These are phyloP conservation scores for Drosophila bunnanda DNA, from an alignment of 2,888 invertebrate species.

Conservation along the genomic window DNA sequence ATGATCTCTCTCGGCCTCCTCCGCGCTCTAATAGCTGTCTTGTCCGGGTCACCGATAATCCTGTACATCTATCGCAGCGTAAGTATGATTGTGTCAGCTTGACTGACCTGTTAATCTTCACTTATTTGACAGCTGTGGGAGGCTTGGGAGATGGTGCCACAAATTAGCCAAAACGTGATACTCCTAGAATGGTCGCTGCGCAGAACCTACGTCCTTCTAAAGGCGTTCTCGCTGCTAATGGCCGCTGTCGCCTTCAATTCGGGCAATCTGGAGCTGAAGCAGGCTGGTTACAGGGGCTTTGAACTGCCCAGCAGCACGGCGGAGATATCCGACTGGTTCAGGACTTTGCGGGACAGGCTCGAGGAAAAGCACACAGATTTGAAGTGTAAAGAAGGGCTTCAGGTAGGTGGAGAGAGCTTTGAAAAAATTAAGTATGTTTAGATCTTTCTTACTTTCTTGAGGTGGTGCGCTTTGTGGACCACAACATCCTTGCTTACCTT, in stretches of 20 bases:
- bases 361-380: slow-evolving; percentile 44
- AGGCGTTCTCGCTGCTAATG: slow-evolving; percentile 53
- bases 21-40: slow-evolving; percentile 45
- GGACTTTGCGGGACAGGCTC: slow-evolving; percentile 43
- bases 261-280: slow-evolving; percentile 49
- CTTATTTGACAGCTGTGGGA: slow-evolving; percentile 49
- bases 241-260: slow-evolving; percentile 49
- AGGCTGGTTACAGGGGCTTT: slow-evolving; percentile 63
- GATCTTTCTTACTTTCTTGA: slow-evolving; percentile 3
- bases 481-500: slow-evolving; percentile 50
- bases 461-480: slow-evolving; percentile 61
- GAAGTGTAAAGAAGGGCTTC: slow-evolving; percentile 23
- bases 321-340: slow-evolving; percentile 56
- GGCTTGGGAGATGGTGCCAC: slow-evolving; percentile 57
- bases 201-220: slow-evolving; percentile 49
- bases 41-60: slow-evolving; percentile 41
- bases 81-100: slow-evolving; percentile 7
- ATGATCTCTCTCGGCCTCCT: slow-evolving; percentile 59
- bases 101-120: not conserved
- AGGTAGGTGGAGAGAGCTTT: slow-evolving; percentile 31
- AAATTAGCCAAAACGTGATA: slow-evolving; percentile 34
- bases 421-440: not conserved
- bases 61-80: slow-evolving; percentile 66
- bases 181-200: slow-evolving; percentile 51
- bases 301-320: slow-evolving; percentile 49